Evolutionary conservation across 2,797 vertebrate species (phyloP).

Genomic region (Aplochiton taeniatus): DNA sequence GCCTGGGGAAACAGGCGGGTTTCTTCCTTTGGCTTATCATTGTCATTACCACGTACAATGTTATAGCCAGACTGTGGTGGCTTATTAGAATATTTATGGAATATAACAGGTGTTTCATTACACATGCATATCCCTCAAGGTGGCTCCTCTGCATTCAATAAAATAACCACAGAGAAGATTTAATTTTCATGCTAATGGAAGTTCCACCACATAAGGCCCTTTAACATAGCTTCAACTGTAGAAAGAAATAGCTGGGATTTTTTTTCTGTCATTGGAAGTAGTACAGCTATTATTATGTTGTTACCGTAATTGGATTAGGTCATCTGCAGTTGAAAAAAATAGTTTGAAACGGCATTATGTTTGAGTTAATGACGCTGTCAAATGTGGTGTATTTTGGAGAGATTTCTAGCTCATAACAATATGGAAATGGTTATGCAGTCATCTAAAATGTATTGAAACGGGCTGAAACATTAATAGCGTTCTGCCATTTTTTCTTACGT

Average conservation of each 20-base stretch:
- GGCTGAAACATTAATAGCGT: not conserved
- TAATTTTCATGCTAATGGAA: no score
- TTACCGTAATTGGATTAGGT: no score
- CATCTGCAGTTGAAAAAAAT: not conserved
- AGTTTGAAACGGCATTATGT: no score
- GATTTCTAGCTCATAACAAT: no score
- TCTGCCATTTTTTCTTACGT: not conserved
- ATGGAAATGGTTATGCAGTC: not conserved
- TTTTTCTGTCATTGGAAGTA: no score
- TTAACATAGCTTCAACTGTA: no score
- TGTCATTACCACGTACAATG: not conserved
- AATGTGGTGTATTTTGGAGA: no score
- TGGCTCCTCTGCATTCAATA: not conserved
- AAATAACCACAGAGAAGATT: not conserved
- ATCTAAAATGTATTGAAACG: not conserved
- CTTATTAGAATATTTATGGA: constrained; percentile 1
- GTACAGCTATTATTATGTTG: no score
- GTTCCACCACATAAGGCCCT: no score
- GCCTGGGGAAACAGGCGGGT: not conserved
- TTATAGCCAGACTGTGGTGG: not conserved
- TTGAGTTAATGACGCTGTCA: no score
- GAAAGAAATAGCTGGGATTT: no score
- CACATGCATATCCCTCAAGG: not conserved
- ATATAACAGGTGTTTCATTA: constrained; percentile 19
- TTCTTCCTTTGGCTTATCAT: constrained; percentile 6